These are phyloP conservation scores for Petrocephalus microphthalmus DNA, from an alignment of 2,113 vertebrate species.

Conservation along the genomic window DNA sequence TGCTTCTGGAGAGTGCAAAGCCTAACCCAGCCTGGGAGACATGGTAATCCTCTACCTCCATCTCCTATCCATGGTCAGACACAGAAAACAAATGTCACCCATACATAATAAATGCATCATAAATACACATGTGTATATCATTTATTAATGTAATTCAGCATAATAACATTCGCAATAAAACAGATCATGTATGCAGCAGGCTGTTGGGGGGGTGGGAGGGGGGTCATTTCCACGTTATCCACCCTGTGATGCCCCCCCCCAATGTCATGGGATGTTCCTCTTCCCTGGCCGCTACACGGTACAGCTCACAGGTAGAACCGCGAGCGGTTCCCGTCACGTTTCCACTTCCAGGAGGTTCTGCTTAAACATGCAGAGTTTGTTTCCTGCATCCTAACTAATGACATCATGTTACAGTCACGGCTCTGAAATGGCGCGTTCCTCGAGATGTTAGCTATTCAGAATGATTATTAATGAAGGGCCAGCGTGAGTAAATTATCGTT, in stretches of 20 bases:
- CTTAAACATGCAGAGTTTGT: not conserved
- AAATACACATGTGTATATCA: not conserved
- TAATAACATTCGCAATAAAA: not conserved
- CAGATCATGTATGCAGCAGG: not conserved
- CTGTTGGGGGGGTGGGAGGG: not conserved
- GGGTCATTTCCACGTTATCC: not conserved
- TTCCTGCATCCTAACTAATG: not conserved
- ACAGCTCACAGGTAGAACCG: too few relatives aligned
- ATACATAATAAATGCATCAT: not conserved
- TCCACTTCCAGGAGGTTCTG: not conserved
- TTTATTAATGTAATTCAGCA: not conserved
- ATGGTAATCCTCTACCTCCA: not conserved
- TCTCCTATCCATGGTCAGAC: not conserved
- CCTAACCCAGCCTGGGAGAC: not conserved
- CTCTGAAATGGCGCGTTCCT: not conserved
- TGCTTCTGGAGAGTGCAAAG: not conserved
- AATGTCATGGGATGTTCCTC: not conserved
- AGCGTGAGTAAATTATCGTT: not conserved
- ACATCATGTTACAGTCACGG: not conserved
- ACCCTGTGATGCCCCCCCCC: not conserved
- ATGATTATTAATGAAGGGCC: not conserved
- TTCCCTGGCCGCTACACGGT: not conserved
- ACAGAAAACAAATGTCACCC: not conserved
- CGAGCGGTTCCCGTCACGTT: not conserved
- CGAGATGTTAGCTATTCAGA: not conserved